Evolutionary conservation across 2,888 invertebrate genomes (phyloP), one percentile per base, ranked within the genome.

Genomic region (Clunio marinus): DNA sequence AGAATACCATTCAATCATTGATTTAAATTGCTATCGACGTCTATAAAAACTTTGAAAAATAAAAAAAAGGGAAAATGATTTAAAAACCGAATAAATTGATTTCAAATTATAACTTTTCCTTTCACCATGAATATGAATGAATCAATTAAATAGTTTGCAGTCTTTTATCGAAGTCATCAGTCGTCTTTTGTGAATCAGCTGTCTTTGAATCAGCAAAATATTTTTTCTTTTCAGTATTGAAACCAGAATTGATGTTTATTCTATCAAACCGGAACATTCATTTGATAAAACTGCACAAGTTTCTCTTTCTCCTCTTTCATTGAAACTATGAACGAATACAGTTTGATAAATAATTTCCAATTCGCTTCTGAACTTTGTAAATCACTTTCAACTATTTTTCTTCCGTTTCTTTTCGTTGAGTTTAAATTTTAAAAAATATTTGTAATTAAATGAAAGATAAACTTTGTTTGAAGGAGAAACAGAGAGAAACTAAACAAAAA

Each of bases 231-330:
- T 45, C 45, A 45, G 17, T 51, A 22, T 51, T 51, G 51, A 51
- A 51, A 51, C 51, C 51, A 20, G 17, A 51, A 51, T 51, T 51
- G 51, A 51, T 51, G 51, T 51, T 24, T 17, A 51, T 51, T 24
- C 24, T 51, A 10, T 17, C 17, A n/a, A 15, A 51, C 5, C 51
- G 51, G 2, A 51, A 51, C 51, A 51, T 10, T 41, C 41, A 15
- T 15, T 41, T 15, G 41, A 5, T n/a, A 15, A 5, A 41, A 41
- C 41, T 41, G 41, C 41, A 41, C 10, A 41, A n/a, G 32, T 8
- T 7, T n/a, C 15, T n/a, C 15, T 41, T 41, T 41, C 2, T n/a
- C 41, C 41, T 41, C 15, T 15, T 3, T n/a, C 15, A 15, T 41
- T 41, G 41, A 10, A n/a, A n/a, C n/a, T n/a, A n/a, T n/a, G n/a